A percentile compares a stretch with the other conserved stretches of the same genome.
These are phyloP conservation scores for Epinotia ramella DNA, from an alignment of 2,888 invertebrate species.

Conservation along the genomic window DNA sequence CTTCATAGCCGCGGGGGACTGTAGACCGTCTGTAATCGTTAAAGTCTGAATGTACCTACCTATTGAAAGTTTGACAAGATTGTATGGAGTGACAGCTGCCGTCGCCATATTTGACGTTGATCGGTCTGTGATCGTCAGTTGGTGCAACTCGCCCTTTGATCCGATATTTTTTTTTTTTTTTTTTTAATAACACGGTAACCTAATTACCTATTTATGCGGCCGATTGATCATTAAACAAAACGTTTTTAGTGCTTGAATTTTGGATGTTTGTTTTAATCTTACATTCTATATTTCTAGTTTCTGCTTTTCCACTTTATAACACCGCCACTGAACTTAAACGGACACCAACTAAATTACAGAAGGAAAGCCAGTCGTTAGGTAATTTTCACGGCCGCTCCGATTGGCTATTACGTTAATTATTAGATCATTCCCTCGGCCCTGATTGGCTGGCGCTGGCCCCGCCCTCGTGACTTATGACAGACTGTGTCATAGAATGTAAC, in stretches of 20 bases:
- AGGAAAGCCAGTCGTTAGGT: conserved; percentile 33
- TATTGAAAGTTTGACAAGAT: too few species aligned
- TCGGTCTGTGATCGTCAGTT: too few species aligned
- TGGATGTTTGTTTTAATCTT: neutral
- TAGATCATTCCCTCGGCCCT: conserved; percentile 63
- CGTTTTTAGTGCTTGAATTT: neutral
- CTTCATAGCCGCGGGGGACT: too few species aligned
- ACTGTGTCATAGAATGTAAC: conserved; percentile 71
- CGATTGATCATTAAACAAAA: neutral
- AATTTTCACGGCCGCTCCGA: conserved; percentile 56
- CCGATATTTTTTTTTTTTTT: too few species aligned
- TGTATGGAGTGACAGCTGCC: too few species aligned
- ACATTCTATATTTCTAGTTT: neutral
- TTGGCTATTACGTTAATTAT: conserved; percentile 66
- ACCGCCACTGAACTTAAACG: conserved; percentile 28
- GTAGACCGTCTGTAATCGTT: too few species aligned
- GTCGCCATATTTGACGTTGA: too few species aligned
- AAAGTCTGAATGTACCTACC: too few species aligned
- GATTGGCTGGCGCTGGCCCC: conserved; percentile 68
- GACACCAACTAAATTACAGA: conserved; percentile 41
- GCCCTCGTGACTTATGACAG: conserved; percentile 58
- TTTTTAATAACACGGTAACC: too few species aligned
- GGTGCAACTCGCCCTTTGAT: too few species aligned
- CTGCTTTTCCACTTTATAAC: conserved; percentile 1
- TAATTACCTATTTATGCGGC: too few species aligned